Conservation (phyloP, 2,888 invertebrate species). For the Brenthis ino region DNA sequence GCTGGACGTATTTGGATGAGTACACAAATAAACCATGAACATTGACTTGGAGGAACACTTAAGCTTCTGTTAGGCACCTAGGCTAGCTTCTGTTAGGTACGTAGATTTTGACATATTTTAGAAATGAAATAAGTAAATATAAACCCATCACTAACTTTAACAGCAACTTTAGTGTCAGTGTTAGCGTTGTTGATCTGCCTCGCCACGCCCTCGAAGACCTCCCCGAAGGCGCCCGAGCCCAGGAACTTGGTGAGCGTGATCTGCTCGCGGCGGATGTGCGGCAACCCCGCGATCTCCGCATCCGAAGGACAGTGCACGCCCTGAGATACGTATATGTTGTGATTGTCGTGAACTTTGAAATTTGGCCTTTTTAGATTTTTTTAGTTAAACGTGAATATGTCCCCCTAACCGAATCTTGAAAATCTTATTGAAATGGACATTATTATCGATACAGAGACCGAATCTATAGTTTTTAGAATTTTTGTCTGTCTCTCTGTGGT, state of each 20-base stretch:
- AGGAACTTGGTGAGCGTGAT: slow-evolving; percentile 93
- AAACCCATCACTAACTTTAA: slow-evolving; percentile 85
- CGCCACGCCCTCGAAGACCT: slow-evolving; percentile 96
- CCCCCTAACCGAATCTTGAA: no score
- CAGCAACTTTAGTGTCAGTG: slow-evolving; percentile 90
- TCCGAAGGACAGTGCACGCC: slow-evolving; percentile 83
- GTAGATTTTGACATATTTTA: no score
- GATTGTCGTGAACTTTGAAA: neutral
- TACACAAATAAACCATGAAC: neutral
- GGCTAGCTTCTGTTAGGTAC: no score
- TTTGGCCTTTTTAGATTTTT: no score
- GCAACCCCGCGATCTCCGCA: slow-evolving; percentile 89
- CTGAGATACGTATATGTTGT: slow-evolving; percentile 48
- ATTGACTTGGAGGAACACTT: no score
- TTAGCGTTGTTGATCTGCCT: slow-evolving; percentile 84
- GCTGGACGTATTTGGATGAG: neutral
- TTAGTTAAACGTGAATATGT: no score
- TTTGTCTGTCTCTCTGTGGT: no score
- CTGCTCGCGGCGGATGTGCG: slow-evolving; percentile 93
- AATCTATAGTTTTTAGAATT: no score
- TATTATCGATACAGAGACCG: no score
- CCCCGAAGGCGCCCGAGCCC: slow-evolving; percentile 98
- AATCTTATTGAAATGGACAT: no score
- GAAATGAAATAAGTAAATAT: neutral
- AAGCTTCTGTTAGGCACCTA: no score